Conservation (phyloP, 2,113 vertebrate genomes). For the Xerus inauris region DNA sequence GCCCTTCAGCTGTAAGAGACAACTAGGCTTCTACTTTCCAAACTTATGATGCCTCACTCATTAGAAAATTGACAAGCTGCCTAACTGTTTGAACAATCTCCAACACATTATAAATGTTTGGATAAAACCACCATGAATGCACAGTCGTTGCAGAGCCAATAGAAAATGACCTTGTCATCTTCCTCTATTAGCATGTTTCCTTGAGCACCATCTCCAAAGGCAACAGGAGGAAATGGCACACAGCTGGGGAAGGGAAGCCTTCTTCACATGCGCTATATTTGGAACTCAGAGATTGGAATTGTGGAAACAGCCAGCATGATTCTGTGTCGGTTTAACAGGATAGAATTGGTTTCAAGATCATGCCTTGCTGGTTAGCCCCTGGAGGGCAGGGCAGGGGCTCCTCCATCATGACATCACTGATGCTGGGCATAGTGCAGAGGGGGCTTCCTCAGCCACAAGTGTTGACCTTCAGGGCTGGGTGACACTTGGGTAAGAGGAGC, state of each 20-base stretch:
- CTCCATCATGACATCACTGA: neutral
- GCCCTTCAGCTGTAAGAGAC: slow-evolving; percentile 7
- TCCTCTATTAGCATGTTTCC: slow-evolving; percentile 26
- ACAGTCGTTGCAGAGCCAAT: slow-evolving; percentile 39
- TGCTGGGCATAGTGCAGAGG: neutral
- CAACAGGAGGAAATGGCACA: slow-evolving; percentile 23
- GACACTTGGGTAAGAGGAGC: neutral
- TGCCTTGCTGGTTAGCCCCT: neutral
- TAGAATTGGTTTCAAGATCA: neutral
- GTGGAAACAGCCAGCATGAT: slow-evolving; percentile 18
- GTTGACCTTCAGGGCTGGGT: neutral
- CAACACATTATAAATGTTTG: slow-evolving; percentile 60
- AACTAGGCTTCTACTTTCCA: slow-evolving; percentile 23
- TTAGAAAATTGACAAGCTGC: slow-evolving; percentile 47
- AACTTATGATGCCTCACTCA: neutral
- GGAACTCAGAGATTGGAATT: slow-evolving; percentile 54
- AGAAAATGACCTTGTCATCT: slow-evolving; percentile 60
- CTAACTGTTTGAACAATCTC: slow-evolving; percentile 60
- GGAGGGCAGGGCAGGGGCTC: neutral
- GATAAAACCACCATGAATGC: neutral
- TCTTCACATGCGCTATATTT: slow-evolving; percentile 53
- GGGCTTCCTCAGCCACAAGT: neutral
- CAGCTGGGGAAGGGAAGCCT: slow-evolving; percentile 62
- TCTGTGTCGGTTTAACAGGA: neutral
- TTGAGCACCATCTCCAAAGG: slow-evolving; percentile 55